Evolutionary conservation across 37 sponge, comb jelly and placozoan species (phyloP).

Genomic region (Geodia barretti): DNA sequence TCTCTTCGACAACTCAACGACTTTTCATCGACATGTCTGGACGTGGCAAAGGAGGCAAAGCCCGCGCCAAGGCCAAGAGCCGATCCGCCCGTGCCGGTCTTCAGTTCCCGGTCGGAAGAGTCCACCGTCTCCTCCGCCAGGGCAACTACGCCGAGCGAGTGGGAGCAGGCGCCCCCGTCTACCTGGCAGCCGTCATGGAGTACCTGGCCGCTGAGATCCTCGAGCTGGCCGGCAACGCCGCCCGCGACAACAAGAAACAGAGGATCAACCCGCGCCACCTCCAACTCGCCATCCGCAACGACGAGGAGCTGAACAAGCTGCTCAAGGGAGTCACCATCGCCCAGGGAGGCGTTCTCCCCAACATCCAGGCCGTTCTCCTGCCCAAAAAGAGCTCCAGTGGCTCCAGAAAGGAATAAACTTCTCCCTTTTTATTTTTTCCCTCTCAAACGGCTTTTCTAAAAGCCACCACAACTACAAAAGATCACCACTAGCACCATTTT

Average conservation of each 20-base stretch:
- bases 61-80: conserved; percentile 85
- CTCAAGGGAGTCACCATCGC: conserved; percentile 96
- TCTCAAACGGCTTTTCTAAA: not conserved
- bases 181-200: conserved; percentile 94
- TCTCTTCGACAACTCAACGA: too few relatives aligned
- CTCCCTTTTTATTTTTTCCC: too few relatives aligned
- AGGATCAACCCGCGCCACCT: conserved; percentile 96
- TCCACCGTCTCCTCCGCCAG: conserved; percentile 83
- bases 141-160: conserved; percentile 89
- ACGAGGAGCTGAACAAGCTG: conserved; percentile 97
- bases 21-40: conserved; percentile 70
- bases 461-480: conserved; percentile 9
- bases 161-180: conserved; percentile 93
- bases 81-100: conserved; percentile 91
- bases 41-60: conserved; percentile 93
- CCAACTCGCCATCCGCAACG: conserved; percentile 95
- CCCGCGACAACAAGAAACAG: conserved; percentile 98
- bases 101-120: conserved; percentile 93
- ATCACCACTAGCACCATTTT: not conserved
- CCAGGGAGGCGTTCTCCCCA: conserved; percentile 94
- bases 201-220: conserved; percentile 96
- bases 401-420: not conserved
- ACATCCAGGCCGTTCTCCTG: conserved; percentile 95
- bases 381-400: conserved; percentile 83
- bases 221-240: conserved; percentile 97